phyloP scores from a whole-genome alignment of 2,888 invertebrate genomes.

The Torymus tubicola region DNA sequence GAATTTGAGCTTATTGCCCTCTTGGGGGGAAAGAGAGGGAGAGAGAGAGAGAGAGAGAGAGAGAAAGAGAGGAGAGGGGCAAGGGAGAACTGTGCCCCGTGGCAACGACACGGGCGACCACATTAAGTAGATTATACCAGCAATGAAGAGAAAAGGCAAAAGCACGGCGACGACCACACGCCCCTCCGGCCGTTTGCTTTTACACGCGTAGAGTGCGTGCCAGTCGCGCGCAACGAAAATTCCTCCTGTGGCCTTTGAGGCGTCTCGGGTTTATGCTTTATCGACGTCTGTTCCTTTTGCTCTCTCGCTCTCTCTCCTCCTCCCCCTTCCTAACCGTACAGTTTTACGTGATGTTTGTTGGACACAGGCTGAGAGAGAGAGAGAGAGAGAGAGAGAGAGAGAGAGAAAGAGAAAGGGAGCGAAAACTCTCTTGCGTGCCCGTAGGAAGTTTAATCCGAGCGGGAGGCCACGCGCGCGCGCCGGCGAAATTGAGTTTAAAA shows the following conservation, averaged over 20 bases:
- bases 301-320: too few relatives aligned
- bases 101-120: too few relatives aligned
- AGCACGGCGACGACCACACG: too few relatives aligned
- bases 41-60: neutral
- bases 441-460: conserved; percentile 15
- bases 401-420: too few relatives aligned
- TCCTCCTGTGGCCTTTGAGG: too few relatives aligned
- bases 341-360: conserved; percentile 1
- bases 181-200: neutral
- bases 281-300: too few relatives aligned
- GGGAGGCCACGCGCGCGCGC: neutral
- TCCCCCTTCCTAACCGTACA: too few relatives aligned
- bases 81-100: too few relatives aligned
- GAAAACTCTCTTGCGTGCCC: neutral
- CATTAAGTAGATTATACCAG: too few relatives aligned
- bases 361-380: neutral
- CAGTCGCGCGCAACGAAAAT: neutral
- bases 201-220: neutral
- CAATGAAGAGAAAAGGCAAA: too few relatives aligned
- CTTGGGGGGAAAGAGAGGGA: neutral
- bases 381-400: too few relatives aligned
- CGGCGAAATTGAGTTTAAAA: conserved; percentile 1
- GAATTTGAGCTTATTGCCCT: conserved; percentile 27
- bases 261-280: too few relatives aligned
- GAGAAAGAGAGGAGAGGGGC: neutral